These are phyloP conservation scores for Andrena marginata DNA, from an alignment of 2,888 invertebrate genomes.

Conservation along the genomic window DNA sequence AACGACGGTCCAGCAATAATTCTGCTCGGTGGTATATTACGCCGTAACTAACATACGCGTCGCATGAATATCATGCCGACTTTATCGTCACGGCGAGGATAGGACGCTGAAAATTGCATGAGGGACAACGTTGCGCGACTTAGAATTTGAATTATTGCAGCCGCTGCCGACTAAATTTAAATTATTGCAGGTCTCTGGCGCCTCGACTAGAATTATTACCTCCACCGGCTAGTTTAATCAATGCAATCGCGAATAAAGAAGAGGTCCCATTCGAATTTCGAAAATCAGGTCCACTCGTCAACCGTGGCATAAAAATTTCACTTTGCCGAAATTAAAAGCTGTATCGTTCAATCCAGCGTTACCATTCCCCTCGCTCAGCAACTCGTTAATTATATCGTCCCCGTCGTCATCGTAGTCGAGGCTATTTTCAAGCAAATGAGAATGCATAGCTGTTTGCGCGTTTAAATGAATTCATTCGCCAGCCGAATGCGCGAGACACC, in stretches of 20 bases:
- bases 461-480: constrained; percentile 50
- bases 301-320: not conserved
- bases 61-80: constrained; percentile 35
- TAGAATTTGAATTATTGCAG: constrained; percentile 31
- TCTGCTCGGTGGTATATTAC: constrained; percentile 34
- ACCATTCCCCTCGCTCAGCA: constrained; percentile 14
- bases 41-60: constrained; percentile 34
- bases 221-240: constrained; percentile 5
- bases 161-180: constrained; percentile 5
- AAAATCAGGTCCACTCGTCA: not conserved
- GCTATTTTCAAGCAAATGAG: constrained; percentile 51
- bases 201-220: not conserved
- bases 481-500: constrained; percentile 16
- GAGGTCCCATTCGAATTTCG: not conserved
- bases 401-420: constrained; percentile 23
- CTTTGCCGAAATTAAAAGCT: constrained; percentile 15
- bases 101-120: constrained; percentile 38
- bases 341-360: constrained; percentile 23
- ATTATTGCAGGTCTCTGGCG: not conserved
- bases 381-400: constrained; percentile 42
- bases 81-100: constrained; percentile 26
- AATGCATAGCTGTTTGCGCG: constrained; percentile 35
- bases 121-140: constrained; percentile 27
- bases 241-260: not conserved
- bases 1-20: constrained; percentile 28